Evolutionary conservation across 1,140 invertebrate genomes (phyloP).

Genomic region (Diuraphis noxia): DNA sequence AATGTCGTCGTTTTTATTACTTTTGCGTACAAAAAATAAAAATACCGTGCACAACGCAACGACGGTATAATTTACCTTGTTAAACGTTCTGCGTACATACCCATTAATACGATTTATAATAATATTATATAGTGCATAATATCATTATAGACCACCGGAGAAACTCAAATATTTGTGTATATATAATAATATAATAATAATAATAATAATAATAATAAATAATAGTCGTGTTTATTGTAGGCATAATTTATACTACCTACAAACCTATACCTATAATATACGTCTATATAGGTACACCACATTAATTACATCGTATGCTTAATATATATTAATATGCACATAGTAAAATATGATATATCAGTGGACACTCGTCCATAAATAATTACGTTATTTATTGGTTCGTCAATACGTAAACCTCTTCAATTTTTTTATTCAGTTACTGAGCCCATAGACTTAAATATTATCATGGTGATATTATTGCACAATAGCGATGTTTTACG

Average conservation of each 20-base stretch:
- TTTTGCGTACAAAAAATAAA: background rate
- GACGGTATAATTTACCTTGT: background rate
- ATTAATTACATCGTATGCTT: background rate
- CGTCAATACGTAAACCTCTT: background rate
- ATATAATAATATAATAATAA: background rate
- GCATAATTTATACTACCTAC: background rate
- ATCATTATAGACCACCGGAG: background rate
- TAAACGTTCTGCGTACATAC: background rate
- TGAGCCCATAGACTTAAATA: too few species aligned
- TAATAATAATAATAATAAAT: background rate
- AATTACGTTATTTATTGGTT: background rate
- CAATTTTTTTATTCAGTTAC: too few species aligned
- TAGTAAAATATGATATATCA: background rate
- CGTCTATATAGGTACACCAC: too few species aligned
- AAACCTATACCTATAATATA: background rate
- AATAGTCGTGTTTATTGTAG: background rate
- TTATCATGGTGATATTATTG: too few species aligned
- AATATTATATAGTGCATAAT: background rate
- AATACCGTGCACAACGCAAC: background rate
- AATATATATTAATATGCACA: background rate
- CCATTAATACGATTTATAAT: background rate
- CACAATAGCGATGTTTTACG: too few species aligned
- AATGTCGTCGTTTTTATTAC: background rate
- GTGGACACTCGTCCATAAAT: background rate
- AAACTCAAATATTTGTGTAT: too few species aligned